Conservation (phyloP, 1,140 invertebrate species). For the Drosophila subpulchrella region DNA sequence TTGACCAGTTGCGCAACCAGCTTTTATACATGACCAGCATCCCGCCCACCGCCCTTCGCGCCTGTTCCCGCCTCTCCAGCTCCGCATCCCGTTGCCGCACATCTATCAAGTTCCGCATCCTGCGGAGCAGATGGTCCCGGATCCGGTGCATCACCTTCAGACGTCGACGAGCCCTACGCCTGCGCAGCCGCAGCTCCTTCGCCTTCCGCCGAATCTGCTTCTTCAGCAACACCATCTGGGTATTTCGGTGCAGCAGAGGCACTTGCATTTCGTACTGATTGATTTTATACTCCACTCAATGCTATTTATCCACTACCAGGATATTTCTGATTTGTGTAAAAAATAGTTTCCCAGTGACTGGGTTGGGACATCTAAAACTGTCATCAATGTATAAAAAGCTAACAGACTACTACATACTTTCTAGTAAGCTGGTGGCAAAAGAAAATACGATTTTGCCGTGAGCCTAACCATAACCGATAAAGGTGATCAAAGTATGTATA, state of each 20-base stretch:
- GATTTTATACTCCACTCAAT: not conserved
- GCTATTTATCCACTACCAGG: not conserved
- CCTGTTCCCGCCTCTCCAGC: not conserved
- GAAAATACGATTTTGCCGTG: not conserved
- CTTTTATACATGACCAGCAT: slow-evolving; percentile 24
- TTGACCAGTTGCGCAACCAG: slow-evolving; percentile 28
- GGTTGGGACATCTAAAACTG: not conserved
- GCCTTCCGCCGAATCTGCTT: slow-evolving; percentile 35
- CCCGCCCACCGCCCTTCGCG: not conserved
- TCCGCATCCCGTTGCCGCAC: not conserved
- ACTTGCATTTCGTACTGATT: slow-evolving; percentile 14
- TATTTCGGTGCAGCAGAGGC: slow-evolving; percentile 21
- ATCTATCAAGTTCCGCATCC: slow-evolving; percentile 14
- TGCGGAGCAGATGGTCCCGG: slow-evolving; percentile 2
- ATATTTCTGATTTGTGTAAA: slow-evolving; percentile 4
- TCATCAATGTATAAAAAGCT: not conserved
- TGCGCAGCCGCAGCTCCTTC: slow-evolving; percentile 10
- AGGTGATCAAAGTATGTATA: no score
- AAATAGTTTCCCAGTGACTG: not conserved
- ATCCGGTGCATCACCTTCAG: slow-evolving; percentile 24
- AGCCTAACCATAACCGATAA: no score
- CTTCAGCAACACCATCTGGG: slow-evolving; percentile 31
- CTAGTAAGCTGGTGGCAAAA: no score
- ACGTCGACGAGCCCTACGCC: not conserved
- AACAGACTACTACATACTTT: not conserved